Base-by-base conservation (phyloP, 2,113 vertebrate genomes). In the Pimephales promelas region DNA sequence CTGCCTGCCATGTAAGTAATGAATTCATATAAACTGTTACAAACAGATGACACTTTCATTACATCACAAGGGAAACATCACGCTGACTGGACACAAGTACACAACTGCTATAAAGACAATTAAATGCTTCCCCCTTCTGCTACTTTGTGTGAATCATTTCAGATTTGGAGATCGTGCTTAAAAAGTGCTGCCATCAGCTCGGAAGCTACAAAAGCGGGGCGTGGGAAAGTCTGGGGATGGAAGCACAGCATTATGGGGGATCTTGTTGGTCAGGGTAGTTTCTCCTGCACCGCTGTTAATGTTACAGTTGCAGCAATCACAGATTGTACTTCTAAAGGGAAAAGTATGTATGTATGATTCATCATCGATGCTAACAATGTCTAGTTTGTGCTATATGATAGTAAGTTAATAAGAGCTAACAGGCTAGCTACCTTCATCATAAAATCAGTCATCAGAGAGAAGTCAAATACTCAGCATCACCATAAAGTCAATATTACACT, bases 1-100 rank as follows among this genome's bases (percentile, higher is more conserved):
- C 90, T 92, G 91, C 87, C 90, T 92, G 91, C 87, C 89, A 87
- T 56, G 85, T 89, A 91, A 92, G 87, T 92, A 90, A 91, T 91
- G 88, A 92, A 90, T 87, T 91, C 85, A 89, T 88, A 90, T 81
- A 90, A 77, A 56, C 87, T 68, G 76, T 84, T 83, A 86, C 72
- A 84, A 75, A 89, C 87, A 90, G 85, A 90, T 90, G 89, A 85
- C 88, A 81, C 28, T 85, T 87, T 91, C 80, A 89, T 87, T 87
- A 89, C 90, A 88, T 91, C 89, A 90, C 88, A 91, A 87, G 79
- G 85, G 86, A 85, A 87, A 84, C 86, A 59, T 82, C 84, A 87
- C 2, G 7, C 4, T 89, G 84, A 66, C 77, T 79, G 54, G 70
- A 83, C 76, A 83, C 62, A 71, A 82, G 84, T 89, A 89, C 74